Evolutionary conservation across 2,797 vertebrate species (phyloP).

Genomic region (Acanthornis magna): DNA sequence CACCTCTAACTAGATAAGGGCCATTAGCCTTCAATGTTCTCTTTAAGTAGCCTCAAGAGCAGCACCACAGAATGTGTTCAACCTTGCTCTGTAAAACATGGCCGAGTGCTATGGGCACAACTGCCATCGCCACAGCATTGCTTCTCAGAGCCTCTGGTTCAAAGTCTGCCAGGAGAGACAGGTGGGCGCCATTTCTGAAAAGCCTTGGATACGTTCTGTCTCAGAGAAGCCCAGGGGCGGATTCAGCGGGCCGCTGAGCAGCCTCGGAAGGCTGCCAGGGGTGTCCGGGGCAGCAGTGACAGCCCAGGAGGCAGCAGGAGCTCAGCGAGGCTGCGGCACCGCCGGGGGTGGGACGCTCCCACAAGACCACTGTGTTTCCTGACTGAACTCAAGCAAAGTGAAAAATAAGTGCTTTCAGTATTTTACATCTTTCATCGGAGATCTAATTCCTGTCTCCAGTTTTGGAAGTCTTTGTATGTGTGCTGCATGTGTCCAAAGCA

Average conservation of each 20-base stretch:
- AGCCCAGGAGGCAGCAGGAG: neutral
- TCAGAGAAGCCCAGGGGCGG: fast-evolving
- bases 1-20: neutral
- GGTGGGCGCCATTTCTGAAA: neutral
- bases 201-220: neutral
- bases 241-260: neutral
- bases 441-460: neutral
- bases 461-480: neutral
- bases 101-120: fast-evolving
- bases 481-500: neutral
- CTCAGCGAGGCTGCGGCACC: neutral
- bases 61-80: neutral
- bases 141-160: neutral
- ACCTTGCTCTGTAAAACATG: fast-evolving
- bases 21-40: neutral
- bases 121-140: neutral
- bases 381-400: neutral
- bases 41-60: neutral
- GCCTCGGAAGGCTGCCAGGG: neutral
- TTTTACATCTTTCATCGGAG: neutral
- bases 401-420: neutral
- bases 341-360: neutral
- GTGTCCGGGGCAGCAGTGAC: neutral
- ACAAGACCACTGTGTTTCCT: neutral
- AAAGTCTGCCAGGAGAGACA: neutral